phyloP scores from a whole-genome alignment of 2,888 invertebrate species.

The Xanthorhoe spadicearia region DNA sequence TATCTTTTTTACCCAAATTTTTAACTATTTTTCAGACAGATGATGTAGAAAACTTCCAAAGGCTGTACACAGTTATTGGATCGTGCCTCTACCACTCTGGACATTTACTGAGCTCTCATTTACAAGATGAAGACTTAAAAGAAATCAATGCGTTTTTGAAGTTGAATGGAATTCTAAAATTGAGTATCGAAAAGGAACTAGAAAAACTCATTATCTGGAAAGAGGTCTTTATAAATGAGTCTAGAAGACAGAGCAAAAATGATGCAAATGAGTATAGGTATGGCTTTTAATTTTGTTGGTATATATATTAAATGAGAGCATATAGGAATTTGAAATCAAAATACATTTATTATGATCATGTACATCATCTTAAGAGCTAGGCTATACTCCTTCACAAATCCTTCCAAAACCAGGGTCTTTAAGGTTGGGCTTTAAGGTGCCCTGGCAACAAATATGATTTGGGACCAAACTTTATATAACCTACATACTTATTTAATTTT shows the following conservation, averaged over 20 bases:
- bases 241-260: conserved; percentile 64
- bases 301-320: no score
- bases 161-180: conserved; percentile 89
- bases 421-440: no score
- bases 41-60: conserved; percentile 90
- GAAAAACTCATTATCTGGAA: conserved; percentile 91
- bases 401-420: no score
- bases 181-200: conserved; percentile 87
- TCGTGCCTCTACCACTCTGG: conserved; percentile 87
- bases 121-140: conserved; percentile 89
- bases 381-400: no score
- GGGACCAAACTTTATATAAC: no score
- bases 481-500: conserved; percentile 4
- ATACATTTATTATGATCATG: no score
- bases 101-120: conserved; percentile 91
- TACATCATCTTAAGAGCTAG: no score
- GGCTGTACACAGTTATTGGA: conserved; percentile 88
- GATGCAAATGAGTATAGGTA: conserved; percentile 65
- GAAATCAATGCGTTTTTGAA: conserved; percentile 91
- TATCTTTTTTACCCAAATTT: background rate
- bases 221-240: conserved; percentile 87
- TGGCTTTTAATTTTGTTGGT: background rate
- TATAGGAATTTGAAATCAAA: no score
- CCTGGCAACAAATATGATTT: no score
- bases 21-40: conserved; percentile 85